phyloP scores from a whole-genome alignment of 2,113 vertebrate genomes.

The Coptodon rendalli region DNA sequence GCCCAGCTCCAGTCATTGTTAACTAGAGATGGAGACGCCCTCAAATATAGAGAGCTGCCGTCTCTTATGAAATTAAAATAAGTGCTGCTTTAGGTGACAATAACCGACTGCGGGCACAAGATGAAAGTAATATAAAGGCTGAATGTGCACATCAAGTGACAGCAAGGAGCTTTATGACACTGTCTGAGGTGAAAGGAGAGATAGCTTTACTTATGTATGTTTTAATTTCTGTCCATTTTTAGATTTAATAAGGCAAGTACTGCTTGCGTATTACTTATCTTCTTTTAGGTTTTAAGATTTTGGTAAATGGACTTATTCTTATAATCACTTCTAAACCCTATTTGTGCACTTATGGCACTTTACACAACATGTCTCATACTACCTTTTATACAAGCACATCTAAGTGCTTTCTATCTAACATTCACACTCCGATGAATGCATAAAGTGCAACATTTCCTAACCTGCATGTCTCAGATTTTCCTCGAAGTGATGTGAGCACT shows the following conservation, averaged over 20 bases:
- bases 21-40: neutral
- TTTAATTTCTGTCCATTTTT: neutral
- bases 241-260: neutral
- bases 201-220: neutral
- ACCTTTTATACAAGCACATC: neutral
- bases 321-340: neutral
- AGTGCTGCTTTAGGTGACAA: neutral
- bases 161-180: neutral
- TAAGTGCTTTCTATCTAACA: neutral
- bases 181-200: neutral
- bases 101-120: neutral
- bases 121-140: neutral
- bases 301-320: neutral
- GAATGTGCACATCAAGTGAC: neutral
- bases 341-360: neutral
- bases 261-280: neutral
- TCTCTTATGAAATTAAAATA: neutral
- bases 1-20: neutral
- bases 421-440: neutral
- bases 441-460: neutral
- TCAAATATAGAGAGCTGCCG: neutral
- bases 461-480: neutral
- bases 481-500: neutral
- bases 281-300: neutral
- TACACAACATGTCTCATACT: neutral